phyloP scores from a whole-genome alignment of 2,888 invertebrate species.

The Trissolcus japonicus region DNA sequence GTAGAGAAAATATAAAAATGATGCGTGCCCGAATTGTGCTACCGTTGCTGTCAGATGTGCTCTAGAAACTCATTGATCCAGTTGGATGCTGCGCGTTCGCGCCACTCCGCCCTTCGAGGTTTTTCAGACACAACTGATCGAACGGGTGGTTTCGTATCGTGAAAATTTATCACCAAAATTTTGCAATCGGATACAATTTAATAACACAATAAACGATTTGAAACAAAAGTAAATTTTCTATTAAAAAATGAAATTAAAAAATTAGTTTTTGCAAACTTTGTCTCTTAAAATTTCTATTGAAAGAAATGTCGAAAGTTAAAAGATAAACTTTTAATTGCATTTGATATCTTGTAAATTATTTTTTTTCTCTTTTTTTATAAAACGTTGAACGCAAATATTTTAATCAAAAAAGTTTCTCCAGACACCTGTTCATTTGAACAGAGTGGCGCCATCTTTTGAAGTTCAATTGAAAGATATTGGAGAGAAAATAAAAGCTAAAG shows the following conservation, averaged over 20 bases:
- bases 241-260: too few relatives aligned
- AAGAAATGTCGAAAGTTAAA: too few relatives aligned
- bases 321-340: too few relatives aligned
- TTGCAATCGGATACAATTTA: neutral
- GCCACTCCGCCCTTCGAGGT: slow-evolving; percentile 52
- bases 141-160: slow-evolving; percentile 23
- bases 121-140: slow-evolving; percentile 46
- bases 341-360: too few relatives aligned
- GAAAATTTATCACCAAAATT: neutral
- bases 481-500: too few relatives aligned
- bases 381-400: too few relatives aligned
- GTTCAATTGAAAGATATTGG: neutral
- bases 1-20: slow-evolving; percentile 53
- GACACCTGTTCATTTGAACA: neutral
- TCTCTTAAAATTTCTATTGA: too few relatives aligned
- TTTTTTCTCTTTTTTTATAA: too few relatives aligned
- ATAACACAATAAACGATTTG: slow-evolving; percentile 1
- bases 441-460: slow-evolving; percentile 21
- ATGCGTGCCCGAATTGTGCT: slow-evolving; percentile 47
- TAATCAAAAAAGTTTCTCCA: neutral
- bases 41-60: slow-evolving; percentile 57
- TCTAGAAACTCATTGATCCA: slow-evolving; percentile 60
- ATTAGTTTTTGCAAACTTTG: too few relatives aligned
- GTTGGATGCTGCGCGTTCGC: slow-evolving; percentile 60
- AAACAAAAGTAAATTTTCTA: too few relatives aligned